Conservation (phyloP, 2,113 vertebrate species). For the Pyxicephalus adspersus region DNA sequence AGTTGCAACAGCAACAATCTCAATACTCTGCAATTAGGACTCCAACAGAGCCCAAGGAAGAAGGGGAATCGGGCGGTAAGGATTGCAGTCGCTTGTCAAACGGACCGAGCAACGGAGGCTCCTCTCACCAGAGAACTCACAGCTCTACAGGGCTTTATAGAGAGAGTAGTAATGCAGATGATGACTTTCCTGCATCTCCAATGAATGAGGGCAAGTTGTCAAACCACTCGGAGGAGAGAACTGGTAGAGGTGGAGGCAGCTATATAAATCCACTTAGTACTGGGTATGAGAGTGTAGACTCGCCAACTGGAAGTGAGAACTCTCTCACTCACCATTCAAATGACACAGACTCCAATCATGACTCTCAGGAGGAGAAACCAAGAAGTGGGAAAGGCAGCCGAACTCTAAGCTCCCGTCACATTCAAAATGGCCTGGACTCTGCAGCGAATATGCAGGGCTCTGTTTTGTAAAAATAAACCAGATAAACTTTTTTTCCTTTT, state of each 20-base stretch:
- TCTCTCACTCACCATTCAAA: slow-evolving; percentile 98
- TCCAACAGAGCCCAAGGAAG: slow-evolving; percentile 79
- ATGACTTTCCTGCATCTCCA: slow-evolving; percentile 91
- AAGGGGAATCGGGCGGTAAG: slow-evolving; percentile 80
- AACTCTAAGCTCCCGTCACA: slow-evolving; percentile 92
- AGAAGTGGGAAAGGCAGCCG: slow-evolving; percentile 92
- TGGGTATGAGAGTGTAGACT: slow-evolving; percentile 99
- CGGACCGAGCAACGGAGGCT: slow-evolving; percentile 91
- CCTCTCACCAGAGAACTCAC: slow-evolving; percentile 83
- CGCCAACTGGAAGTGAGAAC: slow-evolving; percentile 97
- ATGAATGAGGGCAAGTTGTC: slow-evolving; percentile 90
- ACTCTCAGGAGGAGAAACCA: slow-evolving; percentile 93
- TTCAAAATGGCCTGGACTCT: slow-evolving; percentile 97
- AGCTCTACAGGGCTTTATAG: slow-evolving; percentile 89
- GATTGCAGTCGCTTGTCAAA: slow-evolving; percentile 94
- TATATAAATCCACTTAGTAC: slow-evolving; percentile 92
- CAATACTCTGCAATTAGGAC: slow-evolving; percentile 85
- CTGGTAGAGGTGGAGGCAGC: slow-evolving; percentile 82
- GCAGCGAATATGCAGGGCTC: slow-evolving; percentile 81
- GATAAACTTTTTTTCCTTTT: slow-evolving; percentile 71
- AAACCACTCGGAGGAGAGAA: slow-evolving; percentile 93
- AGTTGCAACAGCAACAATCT: slow-evolving; percentile 82
- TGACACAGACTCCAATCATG: slow-evolving; percentile 97
- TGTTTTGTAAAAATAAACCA: slow-evolving; percentile 75
- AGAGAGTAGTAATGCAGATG: slow-evolving; percentile 88